Evolutionary conservation across 2,888 invertebrate genomes (phyloP).

Genomic region (Drosophila robusta): DNA sequence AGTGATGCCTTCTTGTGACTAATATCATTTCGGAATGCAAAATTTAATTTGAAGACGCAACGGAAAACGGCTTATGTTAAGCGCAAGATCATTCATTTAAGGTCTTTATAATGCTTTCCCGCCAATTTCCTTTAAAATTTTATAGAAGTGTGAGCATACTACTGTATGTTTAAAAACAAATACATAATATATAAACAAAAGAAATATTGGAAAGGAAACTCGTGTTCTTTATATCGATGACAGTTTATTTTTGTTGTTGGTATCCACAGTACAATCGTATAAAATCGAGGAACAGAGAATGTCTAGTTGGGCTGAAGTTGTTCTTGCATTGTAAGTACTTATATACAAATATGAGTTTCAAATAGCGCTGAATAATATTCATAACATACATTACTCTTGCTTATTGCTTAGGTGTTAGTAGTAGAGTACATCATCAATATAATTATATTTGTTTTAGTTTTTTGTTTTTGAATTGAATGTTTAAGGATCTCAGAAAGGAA

Average conservation of each 20-base stretch:
- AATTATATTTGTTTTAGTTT: constrained; percentile 14
- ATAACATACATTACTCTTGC: constrained; percentile 15
- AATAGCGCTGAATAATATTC: constrained; percentile 8
- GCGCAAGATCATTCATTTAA: background rate
- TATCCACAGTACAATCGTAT: constrained; percentile 41
- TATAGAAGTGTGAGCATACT: background rate
- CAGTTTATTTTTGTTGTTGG: constrained; percentile 28
- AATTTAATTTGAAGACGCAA: background rate
- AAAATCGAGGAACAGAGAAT: constrained; percentile 20
- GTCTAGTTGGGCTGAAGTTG: constrained; percentile 20
- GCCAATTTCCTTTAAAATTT: constrained; percentile 2
- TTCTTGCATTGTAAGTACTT: constrained; percentile 39
- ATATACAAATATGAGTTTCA: constrained; percentile 43
- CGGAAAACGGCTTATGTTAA: background rate
- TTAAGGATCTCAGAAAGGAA: constrained; percentile 62
- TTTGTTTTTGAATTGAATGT: constrained; percentile 42
- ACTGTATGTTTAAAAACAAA: constrained; percentile 3
- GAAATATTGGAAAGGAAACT: background rate
- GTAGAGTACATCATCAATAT: constrained; percentile 24
- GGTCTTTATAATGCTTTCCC: background rate
- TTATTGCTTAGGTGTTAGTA: constrained; percentile 42
- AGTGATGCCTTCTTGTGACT: constrained; percentile 88
- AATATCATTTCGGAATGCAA: constrained; percentile 5
- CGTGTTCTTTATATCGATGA: constrained; percentile 24
- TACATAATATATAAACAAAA: constrained; percentile 20